Evolutionary conservation across 2,888 invertebrate species (phyloP), one percentile per base, ranked within the genome.

Genomic region (Lepidochitona cinerea): DNA sequence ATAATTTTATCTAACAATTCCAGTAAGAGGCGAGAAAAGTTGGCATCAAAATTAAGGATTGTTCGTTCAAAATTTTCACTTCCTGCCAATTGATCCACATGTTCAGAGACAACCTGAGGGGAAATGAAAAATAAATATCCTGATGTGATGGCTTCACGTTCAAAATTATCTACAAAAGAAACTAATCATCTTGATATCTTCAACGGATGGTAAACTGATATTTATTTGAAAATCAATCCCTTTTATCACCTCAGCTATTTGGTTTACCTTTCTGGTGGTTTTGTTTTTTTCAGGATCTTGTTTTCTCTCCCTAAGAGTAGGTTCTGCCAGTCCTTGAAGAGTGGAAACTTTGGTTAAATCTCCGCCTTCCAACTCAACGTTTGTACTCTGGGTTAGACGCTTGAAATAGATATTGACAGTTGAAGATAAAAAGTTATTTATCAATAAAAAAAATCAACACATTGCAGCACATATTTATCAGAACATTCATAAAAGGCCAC

Each of bases 1-100:
- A 95, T 94, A 78, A 96, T 95, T 90, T 95, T 94, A 81, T 94
- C 94, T 68, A 96, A 92, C 6, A 96, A 93, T n/a, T 94, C 93
- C 76, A 95, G 92, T 74, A 96, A 91, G 23, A 94, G 93, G n/a
- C 93, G 93, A 0, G 94, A 94, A 91, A 96, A 96, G 79, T 94
- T 93, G 64, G 93, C 91, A 82, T 95, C 95, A 89, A 95, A 94
- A 37, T 93, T 92, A 64, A 93, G 91, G 78, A 96, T 95, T 36
- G 93, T 94, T 67, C 94, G 93, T 70, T 94, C 93, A 91, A 95
- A 96, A 85, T 93, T 94, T 73, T 91, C 91, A 73, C 91, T 89
- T 6, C 83, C 78, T 9, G 86, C 80, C 65, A 89, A 71, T 69
- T 89, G 83, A 75, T 89, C 88, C 35, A 90, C 85, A 78, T 89